Evolutionary conservation across 2,888 invertebrate genomes (phyloP).

Genomic region (Chesias legatella): DNA sequence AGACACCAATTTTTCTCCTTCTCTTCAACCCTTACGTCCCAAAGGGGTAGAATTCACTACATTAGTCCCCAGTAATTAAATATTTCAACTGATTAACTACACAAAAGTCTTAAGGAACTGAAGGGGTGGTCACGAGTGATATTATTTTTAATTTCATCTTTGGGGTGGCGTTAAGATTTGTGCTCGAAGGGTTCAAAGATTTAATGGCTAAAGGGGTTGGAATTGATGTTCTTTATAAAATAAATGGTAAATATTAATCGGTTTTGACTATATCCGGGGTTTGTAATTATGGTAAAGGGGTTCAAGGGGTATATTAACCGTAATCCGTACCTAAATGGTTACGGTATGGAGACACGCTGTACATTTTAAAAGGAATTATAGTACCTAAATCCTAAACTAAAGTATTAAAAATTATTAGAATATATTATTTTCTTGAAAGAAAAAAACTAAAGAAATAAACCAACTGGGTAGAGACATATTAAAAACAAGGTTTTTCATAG

Average conservation of each 20-base stretch:
- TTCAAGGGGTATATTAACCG: slow-evolving; percentile 4
- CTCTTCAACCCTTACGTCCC: slow-evolving; percentile 26
- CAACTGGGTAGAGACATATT: no score
- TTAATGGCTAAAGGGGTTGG: slow-evolving; percentile 52
- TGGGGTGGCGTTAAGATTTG: slow-evolving; percentile 55
- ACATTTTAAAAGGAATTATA: neutral
- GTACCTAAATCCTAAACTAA: no score
- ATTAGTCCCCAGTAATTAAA: slow-evolving; percentile 67
- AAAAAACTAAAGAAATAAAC: no score
- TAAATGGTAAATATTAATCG: slow-evolving; percentile 64
- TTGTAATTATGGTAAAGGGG: slow-evolving; percentile 24
- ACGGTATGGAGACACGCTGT: neutral
- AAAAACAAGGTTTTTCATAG: slow-evolving; percentile 11
- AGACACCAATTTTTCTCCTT: slow-evolving; percentile 21
- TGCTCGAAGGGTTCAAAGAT: slow-evolving; percentile 54
- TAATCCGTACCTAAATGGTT: slow-evolving; percentile 7
- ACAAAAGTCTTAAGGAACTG: slow-evolving; percentile 55
- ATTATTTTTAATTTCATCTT: slow-evolving; percentile 73
- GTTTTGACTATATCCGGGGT: slow-evolving; percentile 45
- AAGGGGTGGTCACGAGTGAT: slow-evolving; percentile 52
- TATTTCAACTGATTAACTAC: slow-evolving; percentile 78
- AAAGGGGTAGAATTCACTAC: slow-evolving; percentile 48
- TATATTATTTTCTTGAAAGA: no score
- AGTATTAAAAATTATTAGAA: no score
- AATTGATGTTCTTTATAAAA: slow-evolving; percentile 53